phyloP scores from a whole-genome alignment of 2,797 vertebrate species.

The Spatula clypeata region DNA sequence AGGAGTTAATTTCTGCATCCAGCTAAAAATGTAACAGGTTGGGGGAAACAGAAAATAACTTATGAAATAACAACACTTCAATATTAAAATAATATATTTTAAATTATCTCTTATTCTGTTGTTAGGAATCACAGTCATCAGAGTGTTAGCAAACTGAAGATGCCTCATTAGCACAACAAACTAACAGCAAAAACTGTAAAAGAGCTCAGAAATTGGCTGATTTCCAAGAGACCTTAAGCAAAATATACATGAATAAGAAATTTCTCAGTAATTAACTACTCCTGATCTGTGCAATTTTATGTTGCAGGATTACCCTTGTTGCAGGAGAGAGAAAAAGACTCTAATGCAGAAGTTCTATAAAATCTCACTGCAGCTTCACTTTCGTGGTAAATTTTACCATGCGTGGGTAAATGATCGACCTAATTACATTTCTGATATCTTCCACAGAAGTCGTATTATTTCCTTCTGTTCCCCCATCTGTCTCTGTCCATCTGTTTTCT shows the following conservation, averaged over 20 bases:
- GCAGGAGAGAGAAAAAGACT: not conserved
- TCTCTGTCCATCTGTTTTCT: slow-evolving; percentile 59
- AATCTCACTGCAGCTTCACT: not conserved
- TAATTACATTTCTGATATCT: slow-evolving; percentile 36
- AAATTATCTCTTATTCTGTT: not conserved
- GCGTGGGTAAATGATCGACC: not conserved
- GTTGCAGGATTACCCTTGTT: not conserved
- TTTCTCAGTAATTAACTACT: not conserved
- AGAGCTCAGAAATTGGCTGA: slow-evolving; percentile 2
- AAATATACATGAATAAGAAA: slow-evolving; percentile 14
- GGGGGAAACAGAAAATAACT: not conserved
- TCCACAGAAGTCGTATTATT: slow-evolving; percentile 9
- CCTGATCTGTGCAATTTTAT: not conserved
- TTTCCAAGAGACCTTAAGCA: slow-evolving; percentile 38
- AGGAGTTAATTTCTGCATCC: not conserved
- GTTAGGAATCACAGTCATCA: not conserved
- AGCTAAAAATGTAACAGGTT: not conserved
- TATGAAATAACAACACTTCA: not conserved
- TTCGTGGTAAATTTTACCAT: not conserved
- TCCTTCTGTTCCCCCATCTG: slow-evolving; percentile 59
- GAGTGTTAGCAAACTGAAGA: slow-evolving; percentile 8
- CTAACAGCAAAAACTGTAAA: not conserved
- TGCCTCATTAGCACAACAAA: not conserved
- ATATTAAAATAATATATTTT: not conserved
- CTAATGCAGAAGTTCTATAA: not conserved